Conservation (phyloP, 2,113 vertebrate genomes). For the Lates calcarifer region DNA sequence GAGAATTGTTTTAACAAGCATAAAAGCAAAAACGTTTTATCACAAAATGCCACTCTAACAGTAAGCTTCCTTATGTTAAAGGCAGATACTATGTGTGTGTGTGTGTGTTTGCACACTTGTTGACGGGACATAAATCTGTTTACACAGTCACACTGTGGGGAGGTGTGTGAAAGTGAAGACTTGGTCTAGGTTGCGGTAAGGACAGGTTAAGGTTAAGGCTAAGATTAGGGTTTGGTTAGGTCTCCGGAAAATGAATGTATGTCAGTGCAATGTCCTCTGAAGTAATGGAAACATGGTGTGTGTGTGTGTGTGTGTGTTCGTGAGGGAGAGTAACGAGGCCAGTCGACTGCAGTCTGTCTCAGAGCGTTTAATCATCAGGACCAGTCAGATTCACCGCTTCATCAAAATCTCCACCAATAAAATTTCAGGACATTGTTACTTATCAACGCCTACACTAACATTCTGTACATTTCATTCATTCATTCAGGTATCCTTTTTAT, state of each 20-base stretch:
- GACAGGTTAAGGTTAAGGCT: no score
- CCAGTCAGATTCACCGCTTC: conserved; percentile 63
- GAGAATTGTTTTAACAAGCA: not conserved
- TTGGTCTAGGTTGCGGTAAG: no score
- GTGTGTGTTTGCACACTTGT: not conserved
- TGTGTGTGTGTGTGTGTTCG: not conserved
- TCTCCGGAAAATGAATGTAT: no score
- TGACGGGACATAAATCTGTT: no score
- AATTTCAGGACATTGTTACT: conserved; percentile 44
- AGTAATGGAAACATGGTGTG: no score
- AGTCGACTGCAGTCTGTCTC: conserved; percentile 65
- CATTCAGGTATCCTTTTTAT: conserved; percentile 19
- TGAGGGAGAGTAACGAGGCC: conserved; percentile 43
- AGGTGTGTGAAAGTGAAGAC: no score
- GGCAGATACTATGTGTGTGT: not conserved
- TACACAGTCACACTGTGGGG: no score
- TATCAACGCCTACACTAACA: conserved; percentile 19
- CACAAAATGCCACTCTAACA: no score
- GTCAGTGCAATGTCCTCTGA: no score
- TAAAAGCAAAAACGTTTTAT: no score
- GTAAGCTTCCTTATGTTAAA: no score
- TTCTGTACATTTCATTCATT: conserved; percentile 64
- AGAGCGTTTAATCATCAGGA: conserved; percentile 78
- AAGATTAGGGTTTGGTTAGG: no score
- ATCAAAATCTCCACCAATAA: conserved; percentile 59